phyloP scores from a whole-genome alignment of 1,140 invertebrate genomes.

The Tetragnatha versicolor region DNA sequence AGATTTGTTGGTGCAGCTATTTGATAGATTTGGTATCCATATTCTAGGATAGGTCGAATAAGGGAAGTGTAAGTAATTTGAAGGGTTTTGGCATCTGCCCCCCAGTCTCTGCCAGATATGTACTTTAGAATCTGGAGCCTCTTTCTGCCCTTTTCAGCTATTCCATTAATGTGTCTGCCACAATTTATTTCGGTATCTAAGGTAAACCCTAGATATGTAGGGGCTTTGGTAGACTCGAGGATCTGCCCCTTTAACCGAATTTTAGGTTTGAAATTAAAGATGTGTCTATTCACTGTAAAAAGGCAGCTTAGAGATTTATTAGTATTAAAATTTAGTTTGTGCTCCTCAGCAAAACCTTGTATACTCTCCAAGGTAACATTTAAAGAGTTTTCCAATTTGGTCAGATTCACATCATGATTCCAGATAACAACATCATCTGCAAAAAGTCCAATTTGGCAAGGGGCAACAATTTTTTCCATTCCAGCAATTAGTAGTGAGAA shows the following conservation, averaged over 20 bases:
- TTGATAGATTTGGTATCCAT: no score
- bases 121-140: slow-evolving; percentile 10
- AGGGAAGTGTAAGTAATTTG: slow-evolving; percentile 3
- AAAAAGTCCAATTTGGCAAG: background rate
- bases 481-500: background rate
- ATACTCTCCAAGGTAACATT: background rate
- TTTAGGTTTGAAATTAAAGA: background rate
- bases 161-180: background rate
- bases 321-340: slow-evolving; percentile 7
- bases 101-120: no score
- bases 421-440: background rate
- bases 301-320: slow-evolving; percentile 3
- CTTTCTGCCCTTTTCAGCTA: background rate
- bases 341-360: slow-evolving; percentile 2
- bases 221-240: no score
- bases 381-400: background rate
- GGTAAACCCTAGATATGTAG: no score
- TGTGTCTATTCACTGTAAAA: slow-evolving; percentile 2
- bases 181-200: no score
- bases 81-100: slow-evolving; percentile 1
- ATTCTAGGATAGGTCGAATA: no score
- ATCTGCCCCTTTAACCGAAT: background rate
- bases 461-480: background rate
- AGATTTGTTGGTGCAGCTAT: no score
- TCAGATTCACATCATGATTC: background rate